Evolutionary conservation across 2,888 invertebrate genomes (phyloP).

Genomic region (Pyralis farinalis): DNA sequence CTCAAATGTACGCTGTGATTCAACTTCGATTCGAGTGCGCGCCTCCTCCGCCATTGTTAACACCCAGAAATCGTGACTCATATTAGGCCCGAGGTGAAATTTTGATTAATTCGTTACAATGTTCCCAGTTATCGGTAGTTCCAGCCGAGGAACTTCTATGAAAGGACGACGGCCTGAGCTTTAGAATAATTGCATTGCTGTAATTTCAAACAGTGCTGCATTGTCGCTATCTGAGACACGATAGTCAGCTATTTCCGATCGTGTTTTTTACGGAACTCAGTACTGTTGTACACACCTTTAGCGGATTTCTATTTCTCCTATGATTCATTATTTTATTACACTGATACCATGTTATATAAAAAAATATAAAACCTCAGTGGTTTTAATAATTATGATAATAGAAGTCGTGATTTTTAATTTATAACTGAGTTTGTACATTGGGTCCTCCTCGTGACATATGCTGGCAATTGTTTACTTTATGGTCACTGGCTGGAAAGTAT

Average conservation of each 20-base stretch:
- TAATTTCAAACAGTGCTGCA: conserved; percentile 32
- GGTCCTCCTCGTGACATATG: too few species aligned
- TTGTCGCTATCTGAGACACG: conserved; percentile 11
- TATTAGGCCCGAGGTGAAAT: conserved; percentile 75
- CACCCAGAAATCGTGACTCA: conserved; percentile 65
- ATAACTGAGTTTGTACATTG: too few species aligned
- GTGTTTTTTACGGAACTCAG: too few species aligned
- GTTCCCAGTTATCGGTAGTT: conserved; percentile 59
- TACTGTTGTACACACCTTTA: too few species aligned
- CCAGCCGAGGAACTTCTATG: conserved; percentile 50
- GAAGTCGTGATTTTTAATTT: too few species aligned
- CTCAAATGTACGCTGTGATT: conserved; percentile 72
- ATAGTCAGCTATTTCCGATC: not conserved
- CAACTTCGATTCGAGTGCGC: conserved; percentile 70
- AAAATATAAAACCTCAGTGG: too few species aligned
- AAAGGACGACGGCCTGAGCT: conserved; percentile 43
- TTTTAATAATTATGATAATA: too few species aligned
- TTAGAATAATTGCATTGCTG: conserved; percentile 51
- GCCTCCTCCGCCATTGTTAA: conserved; percentile 66
- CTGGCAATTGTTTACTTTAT: too few species aligned
- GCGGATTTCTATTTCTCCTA: too few species aligned
- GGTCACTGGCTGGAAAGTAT: too few species aligned
- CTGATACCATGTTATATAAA: too few species aligned
- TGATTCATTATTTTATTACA: too few species aligned
- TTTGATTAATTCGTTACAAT: conserved; percentile 77